Evolutionary conservation across 2,113 vertebrate species (phyloP), one percentile per base, ranked within the genome.

Genomic region (Chamaea fasciata): DNA sequence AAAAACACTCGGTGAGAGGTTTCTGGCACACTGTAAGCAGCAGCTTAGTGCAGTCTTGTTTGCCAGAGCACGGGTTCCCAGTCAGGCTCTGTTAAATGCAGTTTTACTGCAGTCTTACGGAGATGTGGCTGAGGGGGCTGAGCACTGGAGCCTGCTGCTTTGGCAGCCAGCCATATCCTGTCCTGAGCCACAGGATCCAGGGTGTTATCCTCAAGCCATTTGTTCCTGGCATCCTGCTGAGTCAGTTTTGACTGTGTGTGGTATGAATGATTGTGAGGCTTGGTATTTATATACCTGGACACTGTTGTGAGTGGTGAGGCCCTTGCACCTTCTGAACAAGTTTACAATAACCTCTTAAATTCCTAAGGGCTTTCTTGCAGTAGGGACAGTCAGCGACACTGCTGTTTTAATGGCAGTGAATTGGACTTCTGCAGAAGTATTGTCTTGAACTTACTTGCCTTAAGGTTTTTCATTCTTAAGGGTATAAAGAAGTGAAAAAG

Each of bases 121-220:
- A 42, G 59, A 18, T 76, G 57, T 71, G 2, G 37, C 37, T 64
- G 74, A 85, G 83, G 64, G 31, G 41, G 26, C 46, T 35, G n/a
- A 28, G 55, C 37, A 1, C 52, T 44, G 41, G 2, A 44, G 44
- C 23, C 55, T 78, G 70, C 53, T 56, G 67, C 62, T 76, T 64
- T 59, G 76, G 70, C 59, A 74, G 63, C 3, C 59, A 50, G 65
- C 42, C 11, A 1, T 22, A 4, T 37, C 50, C 67, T 74, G 63
- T 26, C 80, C 22, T 41, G 46, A 46, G 1, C 67, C 27, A 3
- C 50, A 37, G 79, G 49, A 76, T 49, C 31, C 41, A 37, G 85
- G 41, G 3, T n/a, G 30, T n/a, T 63, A 1, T 1, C n/a, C 41
- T 57, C 27, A 2, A 21, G 23, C 68, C 1, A 0, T 24, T 71